Evolutionary conservation across 92 coral and sea anemone species (phyloP), one percentile per base, ranked within the genome.

Genomic region (Virgularia gustaviana): DNA sequence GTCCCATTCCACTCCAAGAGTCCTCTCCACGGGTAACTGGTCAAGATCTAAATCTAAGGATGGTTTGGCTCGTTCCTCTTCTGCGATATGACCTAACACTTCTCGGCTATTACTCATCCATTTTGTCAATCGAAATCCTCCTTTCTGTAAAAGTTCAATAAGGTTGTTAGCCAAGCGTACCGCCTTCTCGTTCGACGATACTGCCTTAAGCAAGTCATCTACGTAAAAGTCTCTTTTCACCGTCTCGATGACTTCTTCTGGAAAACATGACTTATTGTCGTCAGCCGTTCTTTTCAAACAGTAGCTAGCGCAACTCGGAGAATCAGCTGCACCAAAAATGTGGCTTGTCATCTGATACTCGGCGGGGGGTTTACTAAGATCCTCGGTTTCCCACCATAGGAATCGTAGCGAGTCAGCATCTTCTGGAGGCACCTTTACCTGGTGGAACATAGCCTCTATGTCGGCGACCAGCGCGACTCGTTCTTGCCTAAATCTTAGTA

Each of bases 341-440:
- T 79, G 85, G 51, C 79, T 74, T 11, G 75, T 70, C 89, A 85
- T 76, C 52, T 85, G 83, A 52, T 75, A 77, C 49, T 81, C 83
- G 35, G 54, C 65, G 31, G 73, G 83, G 59, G 58, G 47, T 55
- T 82, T 71, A 28, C 49, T 45, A 41, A 68, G 75, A n/a, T 70
- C 47, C 24, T 76, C 65, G 53, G 63, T 63, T 13, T 83, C 58
- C 86, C 89, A 85, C 89, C 85, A 81, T 60, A 81, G 65, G 43
- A 85, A 80, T 32, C 84, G 62, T 61, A 83, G 79, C 7, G 83
- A 82, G 78, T 83, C 83, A 45, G 86, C 42, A 35, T 83, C 86
- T 44, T 78, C 67, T 41, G 89, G 80, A 39, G 83, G 83, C 41
- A 81, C 85, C 65, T 79, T 79, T 28, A 79, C 81, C 71, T 84